A percentile compares a stretch with the other conserved stretches of the same genome.
phyloP scores from a whole-genome alignment of 2,113 vertebrate species.

The Chunga burmeisteri region DNA sequence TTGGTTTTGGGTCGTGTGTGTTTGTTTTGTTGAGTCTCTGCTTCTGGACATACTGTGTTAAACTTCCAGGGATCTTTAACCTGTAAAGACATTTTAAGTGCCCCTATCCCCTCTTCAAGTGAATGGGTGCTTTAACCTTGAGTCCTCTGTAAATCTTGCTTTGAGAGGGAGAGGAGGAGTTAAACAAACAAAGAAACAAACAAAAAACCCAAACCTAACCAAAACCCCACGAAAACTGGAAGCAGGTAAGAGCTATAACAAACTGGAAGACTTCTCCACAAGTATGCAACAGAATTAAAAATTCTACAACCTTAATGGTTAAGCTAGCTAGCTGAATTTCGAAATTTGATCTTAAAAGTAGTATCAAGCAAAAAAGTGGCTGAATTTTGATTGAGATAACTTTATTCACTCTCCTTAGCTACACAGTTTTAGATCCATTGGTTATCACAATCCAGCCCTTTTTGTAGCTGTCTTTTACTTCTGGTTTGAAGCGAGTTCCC shows the following conservation, averaged over 20 bases:
- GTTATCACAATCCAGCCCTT: not conserved
- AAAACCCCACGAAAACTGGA: not conserved
- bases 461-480: not conserved
- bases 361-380: not conserved
- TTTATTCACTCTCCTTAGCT: not conserved
- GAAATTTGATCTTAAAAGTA: not conserved
- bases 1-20: not conserved
- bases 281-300: not conserved
- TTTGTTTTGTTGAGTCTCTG: not conserved
- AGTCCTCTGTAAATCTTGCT: not conserved
- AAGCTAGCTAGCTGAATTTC: not conserved
- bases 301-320: not conserved
- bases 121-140: not conserved
- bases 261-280: not conserved
- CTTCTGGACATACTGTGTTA: not conserved
- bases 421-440: not conserved
- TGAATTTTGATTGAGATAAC: not conserved
- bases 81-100: not conserved
- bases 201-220: not conserved
- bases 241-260: not conserved
- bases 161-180: not conserved
- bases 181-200: not conserved
- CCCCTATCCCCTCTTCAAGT: not conserved
- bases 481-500: not conserved
- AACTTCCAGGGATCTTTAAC: not conserved